Evolutionary conservation across 2,797 vertebrate genomes (phyloP), one percentile per base, ranked within the genome.

Genomic region (Anguilla obscura): DNA sequence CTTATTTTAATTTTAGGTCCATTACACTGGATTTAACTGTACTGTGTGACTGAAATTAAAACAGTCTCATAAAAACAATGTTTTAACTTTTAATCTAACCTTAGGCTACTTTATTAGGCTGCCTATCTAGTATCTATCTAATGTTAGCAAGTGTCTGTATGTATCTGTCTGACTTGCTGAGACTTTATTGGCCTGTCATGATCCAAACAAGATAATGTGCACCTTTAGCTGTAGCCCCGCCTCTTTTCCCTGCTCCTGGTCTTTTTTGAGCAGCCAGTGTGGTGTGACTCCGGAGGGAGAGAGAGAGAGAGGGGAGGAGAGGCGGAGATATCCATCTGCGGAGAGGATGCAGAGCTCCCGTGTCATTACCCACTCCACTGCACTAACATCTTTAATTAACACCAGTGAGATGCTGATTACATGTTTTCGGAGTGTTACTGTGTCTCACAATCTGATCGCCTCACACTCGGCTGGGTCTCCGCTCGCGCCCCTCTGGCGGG

Each of bases 381-480:
- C 94, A 89, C 94, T 95, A 95, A 95, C 95, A 96, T 95, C 94
- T 93, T 93, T 94, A 95, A 96, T 96, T 94, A 96, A 93, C 93
- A 92, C 92, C 91, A 92, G 91, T 91, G 93, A 92, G 90, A 92
- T 92, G 92, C 94, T 94, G 93, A 95, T 95, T 94, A 94, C 94
- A 95, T 91, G 92, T 93, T 94, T 94, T 90, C 92, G 87, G 93
- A 93, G 93, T 94, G 93, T 94, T 93, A 91, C 93, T 90, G 92
- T 92, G 92, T 92, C 93, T 95, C 92, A 90, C 92, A 93, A 92
- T 93, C 93, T 90, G 91, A 94, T 95, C 91, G 93, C 89, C 93
- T 92, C 93, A 93, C 93, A 93, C 92, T 93, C 92, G 90, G 91
- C 91, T 92, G 91, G 90, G 88, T 52, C 93, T 92, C 89, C 89